phyloP scores from a whole-genome alignment of 2,113 vertebrate genomes.

The Ammodytes marinus region DNA sequence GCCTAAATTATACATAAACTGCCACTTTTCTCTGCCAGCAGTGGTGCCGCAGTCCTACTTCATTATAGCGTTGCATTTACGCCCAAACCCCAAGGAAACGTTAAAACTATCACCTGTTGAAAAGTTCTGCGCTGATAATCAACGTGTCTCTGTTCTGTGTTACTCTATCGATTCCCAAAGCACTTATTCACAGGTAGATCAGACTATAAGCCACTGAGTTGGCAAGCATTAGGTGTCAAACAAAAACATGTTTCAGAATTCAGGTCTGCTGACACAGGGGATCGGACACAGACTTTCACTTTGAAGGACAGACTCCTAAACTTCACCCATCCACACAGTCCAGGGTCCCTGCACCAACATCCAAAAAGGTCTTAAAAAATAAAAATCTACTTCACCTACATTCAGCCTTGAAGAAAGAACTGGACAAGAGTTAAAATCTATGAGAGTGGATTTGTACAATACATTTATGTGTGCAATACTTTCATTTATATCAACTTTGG shows the following conservation, averaged over 20 bases:
- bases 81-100: not conserved
- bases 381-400: not conserved
- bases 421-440: not conserved
- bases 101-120: constrained; percentile 31
- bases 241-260: constrained; percentile 9
- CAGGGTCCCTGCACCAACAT: not conserved
- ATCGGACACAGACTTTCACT: not conserved
- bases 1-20: constrained; percentile 36
- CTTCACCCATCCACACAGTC: not conserved
- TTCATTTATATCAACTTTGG: no score
- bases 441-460: not conserved
- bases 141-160: not conserved
- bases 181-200: constrained; percentile 15
- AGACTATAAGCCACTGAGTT: constrained; percentile 1
- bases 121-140: not conserved
- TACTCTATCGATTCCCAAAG: not conserved
- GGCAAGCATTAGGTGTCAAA: constrained; percentile 26
- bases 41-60: not conserved
- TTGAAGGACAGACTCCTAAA: constrained; percentile 9
- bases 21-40: not conserved
- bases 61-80: not conserved
- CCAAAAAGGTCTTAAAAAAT: not conserved
- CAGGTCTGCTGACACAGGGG: not conserved
- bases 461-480: not conserved
- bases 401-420: not conserved